Conservation (phyloP, 2,797 vertebrate genomes). For the Eupleurogrammus muticus region DNA sequence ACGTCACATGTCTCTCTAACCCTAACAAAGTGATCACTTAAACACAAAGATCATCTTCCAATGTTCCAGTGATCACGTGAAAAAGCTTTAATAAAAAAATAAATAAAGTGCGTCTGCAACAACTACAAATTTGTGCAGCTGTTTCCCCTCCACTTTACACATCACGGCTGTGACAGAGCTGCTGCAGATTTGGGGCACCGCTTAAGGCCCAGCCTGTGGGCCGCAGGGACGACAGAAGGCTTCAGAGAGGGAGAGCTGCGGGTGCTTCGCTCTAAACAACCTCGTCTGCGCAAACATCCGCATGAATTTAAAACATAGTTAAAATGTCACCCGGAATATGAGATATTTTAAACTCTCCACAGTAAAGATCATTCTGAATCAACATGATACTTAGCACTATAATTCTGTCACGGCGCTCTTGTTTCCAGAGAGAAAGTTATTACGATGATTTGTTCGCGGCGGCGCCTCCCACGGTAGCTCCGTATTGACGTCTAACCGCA, state of each 20-base stretch:
- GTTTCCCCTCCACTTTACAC: conserved; percentile 5
- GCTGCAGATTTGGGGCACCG: conserved; percentile 26
- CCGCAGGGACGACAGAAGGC: conserved; percentile 42
- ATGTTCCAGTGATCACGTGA: conserved; percentile 1
- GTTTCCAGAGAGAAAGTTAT: conserved; percentile 56
- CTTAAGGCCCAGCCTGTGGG: conserved; percentile 31
- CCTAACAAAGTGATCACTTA: too few relatives aligned
- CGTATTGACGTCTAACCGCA: conserved; percentile 11
- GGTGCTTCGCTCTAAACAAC: conserved; percentile 32
- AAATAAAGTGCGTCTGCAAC: background rate
- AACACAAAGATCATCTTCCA: background rate
- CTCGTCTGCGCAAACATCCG: conserved; percentile 40
- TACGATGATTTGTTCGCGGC: conserved; percentile 53
- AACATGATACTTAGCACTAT: conserved; percentile 61
- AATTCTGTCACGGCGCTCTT: conserved; percentile 58
- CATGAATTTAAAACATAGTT: conserved; percentile 71
- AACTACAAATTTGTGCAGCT: background rate
- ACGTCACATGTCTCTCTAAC: too few relatives aligned
- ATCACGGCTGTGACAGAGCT: conserved; percentile 1
- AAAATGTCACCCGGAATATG: conserved; percentile 63
- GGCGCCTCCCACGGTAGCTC: conserved; percentile 13
- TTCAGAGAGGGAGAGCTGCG: conserved; percentile 46
- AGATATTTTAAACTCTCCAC: conserved; percentile 55
- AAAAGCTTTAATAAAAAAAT: background rate
- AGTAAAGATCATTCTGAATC: conserved; percentile 69